Evolutionary conservation across 2,888 invertebrate genomes (phyloP).

Genomic region (Lacanobia oleracea): DNA sequence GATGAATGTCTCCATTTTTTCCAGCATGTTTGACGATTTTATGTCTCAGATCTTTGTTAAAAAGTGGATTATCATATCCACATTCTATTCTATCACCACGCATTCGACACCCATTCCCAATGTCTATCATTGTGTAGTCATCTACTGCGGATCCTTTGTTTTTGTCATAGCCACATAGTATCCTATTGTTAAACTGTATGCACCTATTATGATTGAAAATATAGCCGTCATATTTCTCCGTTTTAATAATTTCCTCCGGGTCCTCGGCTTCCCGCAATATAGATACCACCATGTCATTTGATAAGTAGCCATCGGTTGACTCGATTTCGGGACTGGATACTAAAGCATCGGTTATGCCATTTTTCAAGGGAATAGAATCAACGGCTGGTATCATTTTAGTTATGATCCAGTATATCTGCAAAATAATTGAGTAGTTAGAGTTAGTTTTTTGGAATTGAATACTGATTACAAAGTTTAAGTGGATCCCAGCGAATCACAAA

Average conservation of each 20-base stretch:
- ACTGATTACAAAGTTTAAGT: neutral
- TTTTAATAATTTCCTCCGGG: slow-evolving; percentile 11
- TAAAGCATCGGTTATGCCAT: slow-evolving; percentile 69
- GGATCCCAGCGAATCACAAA: neutral
- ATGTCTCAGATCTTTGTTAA: slow-evolving; percentile 23
- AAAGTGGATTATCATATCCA: slow-evolving; percentile 74
- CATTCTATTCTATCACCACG: slow-evolving; percentile 83
- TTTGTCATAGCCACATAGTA: slow-evolving; percentile 83
- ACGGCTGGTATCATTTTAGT: slow-evolving; percentile 56
- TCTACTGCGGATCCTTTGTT: slow-evolving; percentile 70
- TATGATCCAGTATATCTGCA: slow-evolving; percentile 68
- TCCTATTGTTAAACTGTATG: slow-evolving; percentile 73
- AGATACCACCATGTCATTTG: slow-evolving; percentile 27
- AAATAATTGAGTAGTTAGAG: slow-evolving; percentile 34
- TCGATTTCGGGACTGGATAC: slow-evolving; percentile 29
- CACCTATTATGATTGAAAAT: slow-evolving; percentile 77
- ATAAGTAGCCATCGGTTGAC: slow-evolving; percentile 46
- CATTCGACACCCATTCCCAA: slow-evolving; percentile 76
- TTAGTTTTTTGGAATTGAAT: neutral
- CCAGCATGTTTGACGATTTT: neutral
- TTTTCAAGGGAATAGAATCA: slow-evolving; percentile 74
- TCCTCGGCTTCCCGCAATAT: neutral
- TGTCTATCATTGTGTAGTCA: slow-evolving; percentile 63
- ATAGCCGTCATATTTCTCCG: slow-evolving; percentile 69
- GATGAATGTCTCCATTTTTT: neutral